Base-by-base conservation (phyloP, 2,113 vertebrate species). In the Lepisosteus osseus region DNA sequence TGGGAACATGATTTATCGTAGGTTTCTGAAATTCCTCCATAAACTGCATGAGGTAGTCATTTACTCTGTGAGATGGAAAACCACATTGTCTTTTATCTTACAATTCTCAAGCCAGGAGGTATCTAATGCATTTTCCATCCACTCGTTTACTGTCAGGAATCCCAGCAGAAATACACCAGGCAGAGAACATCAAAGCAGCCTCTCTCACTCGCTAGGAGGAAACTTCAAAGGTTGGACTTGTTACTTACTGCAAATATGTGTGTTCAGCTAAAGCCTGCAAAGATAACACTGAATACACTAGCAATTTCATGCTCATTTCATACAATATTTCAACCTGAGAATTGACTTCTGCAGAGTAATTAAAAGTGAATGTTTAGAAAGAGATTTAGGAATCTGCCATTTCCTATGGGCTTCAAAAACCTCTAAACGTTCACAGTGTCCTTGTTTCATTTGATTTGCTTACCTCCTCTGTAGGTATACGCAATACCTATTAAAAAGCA, bases 211-310 rank as follows among this genome's bases (percentile, higher is more conserved):
- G 72, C 81, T 81, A 78, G 63, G 74, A 85, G 80, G 70, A 69
- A 78, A 85, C 82, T 85, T 84, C 82, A 84, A 83, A 79, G 76
- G 78, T 76, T 77, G 80, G 80, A 76, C 74, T 80, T 82, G 78
- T 80, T 79, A 79, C 77, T 64, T 67, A 67, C 75, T 65, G 76
- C 75, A 80, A 85, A 83, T 83, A 72, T 82, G 80, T 84, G 79
- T 82, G 79, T 79, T 84, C 80, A 82, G 82, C 80, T 81, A 81
- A 85, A 84, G 77, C 73, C 70, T 72, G 57, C 72, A 61, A 55
- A 78, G 80, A 82, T 79, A 85, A 80, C 79, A 78, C 72, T 75
- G 76, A 79, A 79, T 77, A 80, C 79, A 82, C 84, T 56, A 62
- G 77, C 76, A 81, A 83, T 82, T 83, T 82, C 79, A 78, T 74